A percentile compares a stretch with the other conserved stretches of the same genome.
These are phyloP conservation scores for Xestia sexstrigata DNA, from an alignment of 2,888 invertebrate species.

Conservation along the genomic window DNA sequence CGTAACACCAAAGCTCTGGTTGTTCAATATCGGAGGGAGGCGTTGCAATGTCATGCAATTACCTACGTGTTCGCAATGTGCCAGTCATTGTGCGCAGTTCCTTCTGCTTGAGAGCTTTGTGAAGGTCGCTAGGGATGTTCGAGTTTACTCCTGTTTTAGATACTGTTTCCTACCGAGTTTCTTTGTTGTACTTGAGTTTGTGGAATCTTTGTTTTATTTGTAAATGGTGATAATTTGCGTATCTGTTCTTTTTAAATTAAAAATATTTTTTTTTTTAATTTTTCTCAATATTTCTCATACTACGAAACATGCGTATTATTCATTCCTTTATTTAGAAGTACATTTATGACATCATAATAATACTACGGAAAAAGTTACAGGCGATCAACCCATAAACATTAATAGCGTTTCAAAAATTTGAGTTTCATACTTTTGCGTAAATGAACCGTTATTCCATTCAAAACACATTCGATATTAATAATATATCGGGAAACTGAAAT, in stretches of 20 bases:
- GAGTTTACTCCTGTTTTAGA: conserved; percentile 25
- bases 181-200: neutral
- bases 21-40: conserved; percentile 52
- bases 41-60: conserved; percentile 68
- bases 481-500: conserved; percentile 34
- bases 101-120: conserved; percentile 46
- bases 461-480: neutral
- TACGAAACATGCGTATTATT: neutral
- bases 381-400: neutral
- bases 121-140: conserved; percentile 44
- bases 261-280: too few species aligned
- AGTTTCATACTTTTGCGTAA: neutral
- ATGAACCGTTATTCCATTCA: conserved; percentile 2
- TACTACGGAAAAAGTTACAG: too few species aligned
- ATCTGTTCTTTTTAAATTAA: too few species aligned
- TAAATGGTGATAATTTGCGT: too few species aligned
- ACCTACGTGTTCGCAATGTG: conserved; percentile 56
- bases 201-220: neutral
- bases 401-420: neutral
- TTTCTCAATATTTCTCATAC: too few species aligned
- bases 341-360: neutral
- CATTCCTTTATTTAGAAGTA: neutral
- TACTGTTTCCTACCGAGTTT: neutral
- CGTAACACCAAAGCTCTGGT: conserved; percentile 28
- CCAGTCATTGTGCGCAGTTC: conserved; percentile 61